phyloP scores from a whole-genome alignment of 2,113 vertebrate genomes.

The Laticauda colubrina region DNA sequence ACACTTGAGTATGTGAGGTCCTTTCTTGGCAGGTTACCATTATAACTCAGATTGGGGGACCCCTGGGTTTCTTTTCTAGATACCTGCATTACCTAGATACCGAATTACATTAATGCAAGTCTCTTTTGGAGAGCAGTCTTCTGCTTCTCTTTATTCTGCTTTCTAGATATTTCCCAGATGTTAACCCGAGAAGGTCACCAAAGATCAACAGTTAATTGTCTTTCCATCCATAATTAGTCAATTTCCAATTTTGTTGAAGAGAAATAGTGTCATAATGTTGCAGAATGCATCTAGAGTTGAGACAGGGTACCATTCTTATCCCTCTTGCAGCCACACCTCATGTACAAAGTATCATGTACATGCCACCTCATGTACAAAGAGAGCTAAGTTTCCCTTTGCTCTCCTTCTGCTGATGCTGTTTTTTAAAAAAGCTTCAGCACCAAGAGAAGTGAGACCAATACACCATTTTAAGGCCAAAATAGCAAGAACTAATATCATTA shows the following conservation, averaged over 20 bases:
- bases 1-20: too few species aligned
- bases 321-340: background rate
- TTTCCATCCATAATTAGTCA: background rate
- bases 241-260: conserved; percentile 24
- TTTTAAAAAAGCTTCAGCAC: conserved; percentile 48
- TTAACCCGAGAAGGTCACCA: background rate
- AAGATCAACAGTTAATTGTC: background rate
- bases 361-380: conserved; percentile 26
- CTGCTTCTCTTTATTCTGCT: background rate
- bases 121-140: background rate
- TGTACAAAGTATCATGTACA: conserved; percentile 26
- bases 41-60: background rate
- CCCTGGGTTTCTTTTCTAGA: background rate
- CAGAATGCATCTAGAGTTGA: background rate
- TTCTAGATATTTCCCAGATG: background rate
- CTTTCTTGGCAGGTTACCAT: background rate
- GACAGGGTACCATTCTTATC: conserved; percentile 11
- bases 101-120: background rate
- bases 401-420: conserved; percentile 18
- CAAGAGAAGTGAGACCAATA: conserved; percentile 36
- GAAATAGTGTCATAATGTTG: background rate
- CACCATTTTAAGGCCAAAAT: conserved; percentile 1
- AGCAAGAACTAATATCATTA: background rate
- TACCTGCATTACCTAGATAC: background rate
- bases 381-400: conserved; percentile 38